These are phyloP conservation scores for Pampusana beccarii DNA, from an alignment of 2,113 vertebrate species.

Conservation along the genomic window DNA sequence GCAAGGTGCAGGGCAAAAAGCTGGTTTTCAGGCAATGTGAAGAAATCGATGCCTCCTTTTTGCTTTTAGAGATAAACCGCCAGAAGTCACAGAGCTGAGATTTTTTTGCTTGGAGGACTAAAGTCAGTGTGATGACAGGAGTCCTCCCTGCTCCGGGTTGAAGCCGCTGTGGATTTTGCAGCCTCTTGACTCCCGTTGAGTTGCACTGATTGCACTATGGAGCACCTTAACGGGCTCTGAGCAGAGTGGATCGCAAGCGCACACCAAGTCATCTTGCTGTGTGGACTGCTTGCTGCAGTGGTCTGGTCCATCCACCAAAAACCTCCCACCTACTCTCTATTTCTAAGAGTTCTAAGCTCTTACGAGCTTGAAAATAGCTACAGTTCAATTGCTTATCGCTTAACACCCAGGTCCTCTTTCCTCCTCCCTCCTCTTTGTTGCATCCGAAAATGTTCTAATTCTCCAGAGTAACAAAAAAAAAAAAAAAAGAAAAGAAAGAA, in stretches of 20 bases:
- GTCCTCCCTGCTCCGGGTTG: background rate
- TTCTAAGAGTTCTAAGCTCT: background rate
- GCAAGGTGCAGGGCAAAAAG: background rate
- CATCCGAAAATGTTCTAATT: background rate
- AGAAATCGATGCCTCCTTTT: fast-evolving
- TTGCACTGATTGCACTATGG: fast-evolving
- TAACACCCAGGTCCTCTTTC: background rate
- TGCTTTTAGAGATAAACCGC: background rate
- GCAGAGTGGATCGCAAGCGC: no score
- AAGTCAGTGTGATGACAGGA: fast-evolving
- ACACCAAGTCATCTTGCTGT: fast-evolving
- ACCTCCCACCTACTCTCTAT: background rate
- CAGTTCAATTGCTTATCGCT: background rate
- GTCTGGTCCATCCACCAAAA: background rate
- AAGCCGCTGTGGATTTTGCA: background rate
- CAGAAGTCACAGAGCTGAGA: fast-evolving
- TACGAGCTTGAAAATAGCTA: background rate
- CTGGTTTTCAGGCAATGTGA: fast-evolving
- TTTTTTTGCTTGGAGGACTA: background rate
- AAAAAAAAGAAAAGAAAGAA: background rate
- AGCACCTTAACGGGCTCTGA: fast-evolving
- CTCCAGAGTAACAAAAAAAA: background rate
- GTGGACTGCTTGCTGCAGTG: fast-evolving
- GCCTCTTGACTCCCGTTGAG: fast-evolving
- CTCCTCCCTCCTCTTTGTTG: background rate